Percentiles rank a stretch among this genome's conserved stretches.
phyloP scores from a whole-genome alignment of 2,113 vertebrate genomes.

The Brienomyrus longianalis region DNA sequence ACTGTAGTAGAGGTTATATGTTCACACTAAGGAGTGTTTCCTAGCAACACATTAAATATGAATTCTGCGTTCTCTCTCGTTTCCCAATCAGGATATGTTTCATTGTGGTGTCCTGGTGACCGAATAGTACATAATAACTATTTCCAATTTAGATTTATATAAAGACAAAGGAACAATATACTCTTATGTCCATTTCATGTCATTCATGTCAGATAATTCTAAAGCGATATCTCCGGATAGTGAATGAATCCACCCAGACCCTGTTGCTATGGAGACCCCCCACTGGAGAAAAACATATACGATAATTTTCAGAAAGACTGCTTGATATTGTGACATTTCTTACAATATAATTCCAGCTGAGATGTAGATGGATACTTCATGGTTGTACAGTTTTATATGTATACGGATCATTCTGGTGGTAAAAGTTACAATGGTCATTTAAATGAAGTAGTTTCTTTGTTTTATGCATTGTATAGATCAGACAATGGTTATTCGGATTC shows the following conservation, averaged over 20 bases:
- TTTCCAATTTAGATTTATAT: neutral
- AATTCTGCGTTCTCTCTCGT: neutral
- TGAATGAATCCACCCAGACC: neutral
- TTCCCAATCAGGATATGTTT: neutral
- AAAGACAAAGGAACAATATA: neutral
- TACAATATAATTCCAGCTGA: neutral
- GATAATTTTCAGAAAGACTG: neutral
- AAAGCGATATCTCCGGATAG: neutral
- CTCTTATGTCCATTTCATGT: neutral
- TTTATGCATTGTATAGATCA: neutral
- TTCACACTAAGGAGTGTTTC: slow-evolving; percentile 43
- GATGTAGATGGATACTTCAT: slow-evolving; percentile 2
- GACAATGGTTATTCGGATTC: neutral
- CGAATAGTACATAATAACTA: neutral
- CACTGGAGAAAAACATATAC: neutral
- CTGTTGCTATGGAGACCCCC: slow-evolving; percentile 9
- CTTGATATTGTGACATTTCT: neutral
- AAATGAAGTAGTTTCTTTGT: neutral
- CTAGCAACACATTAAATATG: slow-evolving; percentile 53
- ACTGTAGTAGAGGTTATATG: slow-evolving; percentile 36
- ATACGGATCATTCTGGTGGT: neutral
- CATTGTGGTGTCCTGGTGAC: neutral
- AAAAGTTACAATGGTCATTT: neutral
- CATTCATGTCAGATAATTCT: neutral
- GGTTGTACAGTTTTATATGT: neutral